These are phyloP conservation scores for Osmerus eperlanus DNA, from an alignment of 2,113 vertebrate genomes.

Conservation along the genomic window DNA sequence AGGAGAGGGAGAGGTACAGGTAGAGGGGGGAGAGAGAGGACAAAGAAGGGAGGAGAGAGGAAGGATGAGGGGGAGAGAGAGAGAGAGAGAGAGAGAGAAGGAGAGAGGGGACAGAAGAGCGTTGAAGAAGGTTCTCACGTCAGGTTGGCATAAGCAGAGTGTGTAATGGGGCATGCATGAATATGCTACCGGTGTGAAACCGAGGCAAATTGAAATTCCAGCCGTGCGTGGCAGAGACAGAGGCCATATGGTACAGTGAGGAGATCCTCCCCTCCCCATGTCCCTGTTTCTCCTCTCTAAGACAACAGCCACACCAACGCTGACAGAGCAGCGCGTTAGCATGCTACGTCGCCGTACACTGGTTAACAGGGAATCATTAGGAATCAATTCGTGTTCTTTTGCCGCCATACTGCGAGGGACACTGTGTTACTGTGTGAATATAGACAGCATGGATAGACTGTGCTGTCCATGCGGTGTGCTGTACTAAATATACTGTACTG, in stretches of 20 bases:
- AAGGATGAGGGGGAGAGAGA: background rate
- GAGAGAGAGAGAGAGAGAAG: background rate
- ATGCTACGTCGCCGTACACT: background rate
- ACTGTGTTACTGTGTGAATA: too few relatives aligned
- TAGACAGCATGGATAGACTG: too few relatives aligned
- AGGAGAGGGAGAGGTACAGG: background rate
- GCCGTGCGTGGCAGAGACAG: background rate
- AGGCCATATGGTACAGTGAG: background rate
- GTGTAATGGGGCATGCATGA: constrained; percentile 19
- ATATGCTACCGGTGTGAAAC: constrained; percentile 20
- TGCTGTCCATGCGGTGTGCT: too few relatives aligned
- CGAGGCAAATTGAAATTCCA: constrained; percentile 11
- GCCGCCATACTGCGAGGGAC: too few relatives aligned
- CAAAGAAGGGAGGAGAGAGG: background rate
- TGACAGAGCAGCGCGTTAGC: background rate
- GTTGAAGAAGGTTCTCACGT: background rate
- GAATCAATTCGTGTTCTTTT: background rate
- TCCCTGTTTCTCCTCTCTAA: background rate
- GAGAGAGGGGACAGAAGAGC: background rate
- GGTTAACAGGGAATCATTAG: background rate
- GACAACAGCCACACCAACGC: background rate
- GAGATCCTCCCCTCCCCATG: constrained; percentile 5
- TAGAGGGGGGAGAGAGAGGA: background rate
- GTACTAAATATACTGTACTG: too few relatives aligned
- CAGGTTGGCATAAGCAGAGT: background rate